These are phyloP conservation scores for Koerneria pararmatus DNA, from an alignment of 2,888 invertebrate genomes.

Conservation along the genomic window DNA sequence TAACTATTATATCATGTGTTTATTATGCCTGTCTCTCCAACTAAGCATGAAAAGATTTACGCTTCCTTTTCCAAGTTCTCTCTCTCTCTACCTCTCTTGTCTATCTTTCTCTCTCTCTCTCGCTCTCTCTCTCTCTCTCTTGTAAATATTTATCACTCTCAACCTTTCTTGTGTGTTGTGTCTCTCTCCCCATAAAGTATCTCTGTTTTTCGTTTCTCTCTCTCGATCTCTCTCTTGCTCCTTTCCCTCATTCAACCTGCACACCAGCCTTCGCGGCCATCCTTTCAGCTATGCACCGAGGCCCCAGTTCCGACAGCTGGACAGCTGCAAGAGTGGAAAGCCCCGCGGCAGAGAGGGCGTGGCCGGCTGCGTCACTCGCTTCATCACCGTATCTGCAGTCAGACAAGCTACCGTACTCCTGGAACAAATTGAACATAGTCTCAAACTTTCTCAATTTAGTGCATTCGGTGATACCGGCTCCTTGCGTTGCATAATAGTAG, in stretches of 20 bases:
- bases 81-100: too few relatives aligned
- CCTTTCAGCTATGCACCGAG: conserved; percentile 71
- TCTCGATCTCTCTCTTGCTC: neutral
- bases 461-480: neutral
- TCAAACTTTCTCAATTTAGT: too few relatives aligned
- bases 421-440: too few relatives aligned
- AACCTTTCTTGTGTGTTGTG: too few relatives aligned
- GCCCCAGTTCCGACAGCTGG: conserved; percentile 70
- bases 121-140: conserved; percentile 10
- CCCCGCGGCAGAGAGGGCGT: conserved; percentile 71
- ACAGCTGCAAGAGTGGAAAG: conserved; percentile 70
- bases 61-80: too few relatives aligned
- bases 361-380: conserved; percentile 69
- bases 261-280: conserved; percentile 69
- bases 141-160: conserved; percentile 21
- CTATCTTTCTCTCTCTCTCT: too few relatives aligned
- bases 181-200: too few relatives aligned
- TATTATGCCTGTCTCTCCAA: too few relatives aligned
- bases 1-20: too few relatives aligned
- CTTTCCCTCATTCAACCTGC: conserved; percentile 59
- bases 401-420: conserved; percentile 26
- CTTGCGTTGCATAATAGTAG: too few relatives aligned
- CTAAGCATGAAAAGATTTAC: too few relatives aligned
- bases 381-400: conserved; percentile 72
- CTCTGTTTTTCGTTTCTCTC: too few relatives aligned